phyloP scores from a whole-genome alignment of 2,113 vertebrate genomes.

The Apistogramma diplotaenia region DNA sequence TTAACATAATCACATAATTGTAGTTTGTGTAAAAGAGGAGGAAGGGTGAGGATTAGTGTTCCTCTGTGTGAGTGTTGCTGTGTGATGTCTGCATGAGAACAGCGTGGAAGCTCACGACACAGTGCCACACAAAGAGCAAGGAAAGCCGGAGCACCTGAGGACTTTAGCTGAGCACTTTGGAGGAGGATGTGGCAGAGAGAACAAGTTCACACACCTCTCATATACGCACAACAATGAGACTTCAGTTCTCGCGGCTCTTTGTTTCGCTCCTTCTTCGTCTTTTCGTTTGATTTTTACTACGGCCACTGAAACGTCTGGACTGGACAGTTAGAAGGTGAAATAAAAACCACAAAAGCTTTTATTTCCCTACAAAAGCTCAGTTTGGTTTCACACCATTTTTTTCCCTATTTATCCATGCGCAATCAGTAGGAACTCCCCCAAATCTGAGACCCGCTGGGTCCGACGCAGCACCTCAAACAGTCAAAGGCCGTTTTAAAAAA shows the following conservation, averaged over 20 bases:
- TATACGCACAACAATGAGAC: not conserved
- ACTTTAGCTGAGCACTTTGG: not conserved
- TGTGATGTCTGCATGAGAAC: constrained; percentile 57
- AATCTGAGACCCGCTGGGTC: not conserved
- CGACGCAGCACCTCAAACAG: not conserved
- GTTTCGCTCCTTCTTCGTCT: not conserved
- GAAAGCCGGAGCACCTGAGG: constrained; percentile 53
- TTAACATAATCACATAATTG: constrained; percentile 68
- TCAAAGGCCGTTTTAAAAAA: not conserved
- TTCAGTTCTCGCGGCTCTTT: not conserved
- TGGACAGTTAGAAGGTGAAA: not conserved
- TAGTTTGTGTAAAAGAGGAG: constrained; percentile 54
- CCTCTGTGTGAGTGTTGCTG: constrained; percentile 31
- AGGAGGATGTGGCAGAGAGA: constrained; percentile 25
- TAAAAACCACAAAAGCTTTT: not conserved
- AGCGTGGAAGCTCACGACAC: constrained; percentile 46
- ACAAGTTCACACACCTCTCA: constrained; percentile 26
- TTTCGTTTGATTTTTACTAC: not conserved
- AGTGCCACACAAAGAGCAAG: constrained; percentile 53
- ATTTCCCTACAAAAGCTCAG: not conserved
- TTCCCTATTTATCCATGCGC: rapidly evolving
- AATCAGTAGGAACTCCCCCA: not conserved
- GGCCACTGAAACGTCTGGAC: not conserved
- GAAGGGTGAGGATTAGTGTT: constrained; percentile 67
- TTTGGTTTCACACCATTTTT: not conserved